Base-by-base conservation (phyloP, 2,797 vertebrate species). In the Ctenosaura bakeri region DNA sequence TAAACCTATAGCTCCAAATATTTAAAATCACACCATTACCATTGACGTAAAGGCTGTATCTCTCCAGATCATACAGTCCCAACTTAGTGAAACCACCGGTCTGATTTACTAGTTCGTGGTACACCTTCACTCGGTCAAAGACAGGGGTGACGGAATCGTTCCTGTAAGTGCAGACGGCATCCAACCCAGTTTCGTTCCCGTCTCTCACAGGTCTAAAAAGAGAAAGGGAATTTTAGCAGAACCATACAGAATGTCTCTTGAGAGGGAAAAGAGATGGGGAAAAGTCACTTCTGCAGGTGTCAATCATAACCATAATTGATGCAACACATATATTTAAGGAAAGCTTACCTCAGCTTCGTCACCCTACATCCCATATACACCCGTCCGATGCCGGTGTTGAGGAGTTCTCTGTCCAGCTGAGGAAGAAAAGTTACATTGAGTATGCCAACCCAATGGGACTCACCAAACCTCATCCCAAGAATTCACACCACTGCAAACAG, bases 31-130 rank as follows among this genome's bases (percentile, higher is more conserved):
- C 52, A 18, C 1, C 16, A 87, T 94, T 93, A 97, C 97, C 96
- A 6, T 97, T 96, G 86, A 97, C 26, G 62, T 95, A 97, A 88
- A 97, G 96, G 71, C 96, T 97, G 62, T 93, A 92, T 85, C 91
- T 95, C 88, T 97, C 95, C 92, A 97, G 89, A 10, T 6, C 81
- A 22, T 97, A 97, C 73, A 94, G 95, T 24, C 96, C 96, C 90
- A 97, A 8, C 24, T 32, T 69, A 73, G 95, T 96, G 89, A 96
- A 92, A 85, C 79, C 90, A 0, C 0, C 90, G 64, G 97, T 97
- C 93, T 95, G 94, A 76, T 16, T 38, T 12, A 56, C 95, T 56
- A 97, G 89, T 8, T 97, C 96, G 59, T 93, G 92, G 82, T 97
- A 97, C 88, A 97, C 32, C 83, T 90, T 84, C 71, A 90, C 81